A percentile compares a stretch with the other conserved stretches of the same genome.
Evolutionary conservation across 2,888 invertebrate species (phyloP).

Genomic region (Tineola bisselliella): DNA sequence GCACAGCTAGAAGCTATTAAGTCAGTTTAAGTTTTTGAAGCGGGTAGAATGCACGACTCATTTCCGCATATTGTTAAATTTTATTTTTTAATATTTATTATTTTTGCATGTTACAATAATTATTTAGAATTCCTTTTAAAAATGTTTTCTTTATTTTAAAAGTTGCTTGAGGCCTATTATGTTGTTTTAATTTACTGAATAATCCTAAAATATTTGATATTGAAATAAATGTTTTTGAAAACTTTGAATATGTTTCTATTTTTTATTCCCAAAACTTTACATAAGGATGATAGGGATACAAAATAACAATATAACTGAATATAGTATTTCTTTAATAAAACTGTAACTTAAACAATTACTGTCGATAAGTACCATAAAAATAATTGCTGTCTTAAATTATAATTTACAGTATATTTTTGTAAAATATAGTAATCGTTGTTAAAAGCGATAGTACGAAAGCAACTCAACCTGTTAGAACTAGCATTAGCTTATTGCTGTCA

Average conservation of each 20-base stretch:
- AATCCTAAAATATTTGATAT: background rate
- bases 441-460: slow-evolving; percentile 52
- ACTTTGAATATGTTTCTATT: background rate
- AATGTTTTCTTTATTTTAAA: no score
- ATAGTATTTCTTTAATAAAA: slow-evolving; percentile 53
- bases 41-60: no score
- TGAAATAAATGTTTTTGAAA: no score
- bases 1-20: no score
- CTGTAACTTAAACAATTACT: slow-evolving; percentile 42
- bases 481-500: slow-evolving; percentile 40
- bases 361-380: slow-evolving; percentile 38
- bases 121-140: no score
- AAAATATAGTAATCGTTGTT: slow-evolving; percentile 28
- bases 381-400: slow-evolving; percentile 39
- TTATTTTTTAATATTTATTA: no score
- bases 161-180: no score
- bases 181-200: background rate
- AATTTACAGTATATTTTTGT: slow-evolving; percentile 32
- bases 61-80: no score
- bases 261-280: background rate
- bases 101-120: no score
- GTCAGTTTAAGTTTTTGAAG: no score
- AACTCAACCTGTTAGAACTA: slow-evolving; percentile 36
- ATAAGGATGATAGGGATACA: background rate
- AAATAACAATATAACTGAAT: slow-evolving; percentile 27